These are phyloP conservation scores for Watsonalla binaria DNA, from an alignment of 2,888 invertebrate species.

Conservation along the genomic window DNA sequence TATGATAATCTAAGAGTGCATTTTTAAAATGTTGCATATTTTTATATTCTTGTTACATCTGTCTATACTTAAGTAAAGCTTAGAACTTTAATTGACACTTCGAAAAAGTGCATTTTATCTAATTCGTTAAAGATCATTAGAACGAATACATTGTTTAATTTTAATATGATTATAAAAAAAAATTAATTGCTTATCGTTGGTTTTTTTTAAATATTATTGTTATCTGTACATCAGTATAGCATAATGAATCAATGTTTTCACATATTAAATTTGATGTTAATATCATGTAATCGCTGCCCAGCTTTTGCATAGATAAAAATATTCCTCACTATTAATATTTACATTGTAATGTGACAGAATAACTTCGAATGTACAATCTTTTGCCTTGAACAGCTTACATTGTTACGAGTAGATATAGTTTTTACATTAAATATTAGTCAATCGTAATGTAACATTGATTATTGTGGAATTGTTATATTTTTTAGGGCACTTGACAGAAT, in stretches of 20 bases:
- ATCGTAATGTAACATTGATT: slow-evolving; percentile 6
- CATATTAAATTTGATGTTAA: slow-evolving; percentile 25
- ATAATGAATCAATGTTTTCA: slow-evolving; percentile 25
- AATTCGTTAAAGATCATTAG: too few species aligned
- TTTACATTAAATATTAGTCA: slow-evolving; percentile 13
- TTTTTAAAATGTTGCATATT: background rate
- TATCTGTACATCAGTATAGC: slow-evolving; percentile 1
- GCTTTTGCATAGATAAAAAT: slow-evolving; percentile 35
- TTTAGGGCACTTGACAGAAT: background rate
- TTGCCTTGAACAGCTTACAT: slow-evolving; percentile 55
- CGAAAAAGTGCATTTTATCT: too few species aligned
- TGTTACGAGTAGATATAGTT: slow-evolving; percentile 19
- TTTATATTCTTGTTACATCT: background rate
- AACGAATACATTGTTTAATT: too few species aligned
- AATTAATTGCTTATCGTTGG: slow-evolving; percentile 2
- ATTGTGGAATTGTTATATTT: background rate
- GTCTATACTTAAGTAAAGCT: background rate
- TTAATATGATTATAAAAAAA: too few species aligned
- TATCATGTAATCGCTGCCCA: slow-evolving; percentile 33
- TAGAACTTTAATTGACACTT: too few species aligned
- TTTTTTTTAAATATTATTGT: slow-evolving; percentile 8
- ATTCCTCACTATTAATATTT: slow-evolving; percentile 14
- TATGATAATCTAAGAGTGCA: background rate
- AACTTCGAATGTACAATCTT: slow-evolving; percentile 40
- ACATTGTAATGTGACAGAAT: slow-evolving; percentile 21